Evolutionary conservation across 1,140 invertebrate genomes (phyloP).

Genomic region (Phortica variegata): DNA sequence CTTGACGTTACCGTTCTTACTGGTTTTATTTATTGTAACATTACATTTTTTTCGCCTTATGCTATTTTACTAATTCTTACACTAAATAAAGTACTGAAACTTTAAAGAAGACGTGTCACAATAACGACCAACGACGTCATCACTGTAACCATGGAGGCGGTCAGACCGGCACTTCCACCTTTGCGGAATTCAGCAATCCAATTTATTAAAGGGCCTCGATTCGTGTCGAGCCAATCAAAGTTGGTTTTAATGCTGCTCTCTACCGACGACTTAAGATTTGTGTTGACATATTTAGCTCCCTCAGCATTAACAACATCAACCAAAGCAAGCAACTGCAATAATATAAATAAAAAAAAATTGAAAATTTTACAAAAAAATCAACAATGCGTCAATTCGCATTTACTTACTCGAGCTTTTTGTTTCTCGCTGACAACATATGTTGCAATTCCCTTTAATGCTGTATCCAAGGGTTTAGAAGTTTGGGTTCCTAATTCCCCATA

Average conservation of each 20-base stretch:
- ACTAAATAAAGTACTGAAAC: too few relatives aligned
- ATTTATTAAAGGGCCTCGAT: constrained; percentile 29
- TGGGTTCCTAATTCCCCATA: constrained; percentile 21
- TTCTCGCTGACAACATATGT: constrained; percentile 33
- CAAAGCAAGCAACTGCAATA: constrained; percentile 22
- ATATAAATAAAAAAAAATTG: not conserved
- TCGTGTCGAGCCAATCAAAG: constrained; percentile 26
- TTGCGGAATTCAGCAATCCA: constrained; percentile 22
- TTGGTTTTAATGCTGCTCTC: constrained; percentile 15
- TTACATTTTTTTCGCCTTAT: too few relatives aligned
- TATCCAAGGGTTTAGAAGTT: constrained; percentile 21
- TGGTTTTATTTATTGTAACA: too few relatives aligned
- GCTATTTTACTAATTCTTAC: too few relatives aligned
- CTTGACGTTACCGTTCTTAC: too few relatives aligned
- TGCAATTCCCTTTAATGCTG: constrained; percentile 27
- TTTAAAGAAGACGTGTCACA: too few relatives aligned
- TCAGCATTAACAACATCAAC: constrained; percentile 7
- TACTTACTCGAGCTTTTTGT: constrained; percentile 33
- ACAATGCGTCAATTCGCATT: too few relatives aligned
- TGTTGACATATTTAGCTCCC: constrained; percentile 8
- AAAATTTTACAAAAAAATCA: not conserved
- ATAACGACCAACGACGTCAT: too few relatives aligned
- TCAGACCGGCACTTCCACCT: too few relatives aligned
- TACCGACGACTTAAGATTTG: constrained; percentile 9
- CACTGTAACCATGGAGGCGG: too few relatives aligned